Conservation (phyloP, 2,888 invertebrate species). For the Druceiella hillmani region DNA sequence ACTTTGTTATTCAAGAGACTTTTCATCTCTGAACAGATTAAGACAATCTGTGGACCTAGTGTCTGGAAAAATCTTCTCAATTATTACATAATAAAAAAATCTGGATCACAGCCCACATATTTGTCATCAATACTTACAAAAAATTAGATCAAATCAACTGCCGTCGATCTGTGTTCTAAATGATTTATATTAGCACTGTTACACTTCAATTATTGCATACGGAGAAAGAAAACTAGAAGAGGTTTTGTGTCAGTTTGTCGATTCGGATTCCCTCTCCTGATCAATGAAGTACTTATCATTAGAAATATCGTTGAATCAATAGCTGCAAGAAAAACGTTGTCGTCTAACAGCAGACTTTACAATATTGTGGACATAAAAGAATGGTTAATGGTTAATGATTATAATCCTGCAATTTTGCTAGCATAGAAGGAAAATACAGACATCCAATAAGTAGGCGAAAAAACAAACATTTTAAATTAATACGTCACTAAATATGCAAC, state of each 20-base stretch:
- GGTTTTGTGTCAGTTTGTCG: conserved; percentile 22
- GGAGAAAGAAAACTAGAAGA: conserved; percentile 25
- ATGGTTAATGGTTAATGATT: conserved; percentile 26
- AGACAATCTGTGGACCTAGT: conserved; percentile 3
- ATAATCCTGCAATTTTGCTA: conserved; percentile 25
- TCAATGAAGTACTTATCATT: conserved; percentile 21
- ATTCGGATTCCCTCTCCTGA: conserved; percentile 26
- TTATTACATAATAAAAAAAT: conserved; percentile 3
- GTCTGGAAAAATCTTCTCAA: conserved; percentile 6
- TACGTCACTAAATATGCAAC: conserved; percentile 28
- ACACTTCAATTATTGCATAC: conserved; percentile 28
- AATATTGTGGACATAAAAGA: conserved; percentile 24
- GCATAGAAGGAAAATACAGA: conserved; percentile 30
- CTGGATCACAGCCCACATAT: conserved; percentile 9
- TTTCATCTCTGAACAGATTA: conserved; percentile 4
- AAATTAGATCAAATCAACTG: conserved; percentile 12
- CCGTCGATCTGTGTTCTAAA: conserved; percentile 13
- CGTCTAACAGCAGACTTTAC: conserved; percentile 25
- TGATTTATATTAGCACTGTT: too few species aligned
- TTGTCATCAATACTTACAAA: conserved; percentile 10
- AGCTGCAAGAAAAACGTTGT: conserved; percentile 25
- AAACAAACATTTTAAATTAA: conserved; percentile 25
- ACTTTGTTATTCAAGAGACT: conserved; percentile 7
- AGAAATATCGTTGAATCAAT: conserved; percentile 25
- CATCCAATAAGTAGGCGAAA: conserved; percentile 26